Base-by-base conservation (phyloP, 2,888 invertebrate species). In the Ectemnius continuus region DNA sequence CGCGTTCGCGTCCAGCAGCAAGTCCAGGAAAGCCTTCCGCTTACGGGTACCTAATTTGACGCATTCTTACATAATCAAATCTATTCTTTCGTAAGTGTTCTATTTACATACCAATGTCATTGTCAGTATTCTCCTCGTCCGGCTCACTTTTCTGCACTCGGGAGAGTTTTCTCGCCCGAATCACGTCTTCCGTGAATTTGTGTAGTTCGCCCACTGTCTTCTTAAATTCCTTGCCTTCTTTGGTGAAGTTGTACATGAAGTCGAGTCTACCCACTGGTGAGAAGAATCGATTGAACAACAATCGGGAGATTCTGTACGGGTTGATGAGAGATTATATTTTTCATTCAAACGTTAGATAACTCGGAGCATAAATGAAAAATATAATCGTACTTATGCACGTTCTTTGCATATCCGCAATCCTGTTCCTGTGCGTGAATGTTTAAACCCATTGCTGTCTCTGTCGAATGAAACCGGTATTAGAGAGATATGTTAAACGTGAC, bases 1-100 rank as follows among this genome's bases (percentile, higher is more conserved):
- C 81, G 92, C 93, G 58, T 84, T 85, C 2, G 94, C 92, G 61
- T 94, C 91, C 14, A 95, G 88, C 4, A 95, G 87, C 52, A 95
- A 91, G 91, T 52, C 52, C n/a, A 52, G 16, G 52, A 52, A 52
- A 14, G 52, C 52, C 2, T 52, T 52, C 2, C 52, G 14, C 14
- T 52, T 52, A 0, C 11, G 11, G 5, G 36, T 36, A 36, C 36
- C 36, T 36, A 36, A 11, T 36, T 36, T 6, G 4, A 11, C 6
- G 11, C 1, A 36, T 36, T 36, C 8, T 6, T 8, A 11, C 6
- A 11, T 36, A 11, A 36, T 36, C 6, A 36, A 36, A 36, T 36
- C 6, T 11, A 11, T 36, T 36, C 11, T 36, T 36, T 11, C 36
- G 36, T 11, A 36, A 11, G 36, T 36, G 36, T 1, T 11, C 36